Evolutionary conservation across 1,140 invertebrate genomes (phyloP).

Genomic region (Adoxophyes honmai): DNA sequence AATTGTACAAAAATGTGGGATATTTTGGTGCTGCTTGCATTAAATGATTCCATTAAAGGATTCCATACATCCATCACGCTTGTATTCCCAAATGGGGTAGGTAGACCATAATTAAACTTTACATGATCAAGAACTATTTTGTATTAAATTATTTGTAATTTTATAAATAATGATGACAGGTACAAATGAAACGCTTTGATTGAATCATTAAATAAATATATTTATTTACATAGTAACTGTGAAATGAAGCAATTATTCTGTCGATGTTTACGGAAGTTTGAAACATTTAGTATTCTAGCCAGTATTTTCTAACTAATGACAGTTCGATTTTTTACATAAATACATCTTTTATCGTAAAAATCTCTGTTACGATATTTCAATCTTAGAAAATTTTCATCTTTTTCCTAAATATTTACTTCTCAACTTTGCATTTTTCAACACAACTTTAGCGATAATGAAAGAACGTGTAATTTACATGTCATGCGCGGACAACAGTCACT

Average conservation of each 20-base stretch:
- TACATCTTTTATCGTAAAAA: conserved; percentile 63
- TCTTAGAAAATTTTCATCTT: conserved; percentile 52
- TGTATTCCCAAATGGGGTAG: too few relatives aligned
- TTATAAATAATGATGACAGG: too few relatives aligned
- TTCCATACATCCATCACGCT: too few relatives aligned
- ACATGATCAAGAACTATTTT: too few relatives aligned
- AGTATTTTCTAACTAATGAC: conserved; percentile 57
- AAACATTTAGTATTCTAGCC: conserved; percentile 51
- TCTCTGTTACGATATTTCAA: conserved; percentile 47
- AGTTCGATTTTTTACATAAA: conserved; percentile 65
- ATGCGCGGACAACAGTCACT: conserved; percentile 45
- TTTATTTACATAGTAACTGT: conserved; percentile 73
- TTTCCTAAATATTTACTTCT: conserved; percentile 32
- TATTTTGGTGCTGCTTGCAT: too few relatives aligned
- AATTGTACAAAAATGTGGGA: too few relatives aligned
- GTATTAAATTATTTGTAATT: too few relatives aligned
- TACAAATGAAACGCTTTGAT: conserved; percentile 37
- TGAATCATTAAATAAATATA: conserved; percentile 75
- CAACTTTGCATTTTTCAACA: conserved; percentile 20
- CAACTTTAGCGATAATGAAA: conserved; percentile 19
- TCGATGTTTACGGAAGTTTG: conserved; percentile 58
- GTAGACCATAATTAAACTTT: too few relatives aligned
- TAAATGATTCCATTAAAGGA: too few relatives aligned
- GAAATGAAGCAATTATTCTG: conserved; percentile 60
- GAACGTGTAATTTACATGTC: conserved; percentile 25